Conservation (phyloP, 2,888 invertebrate genomes). For the Ochlodes sylvanus region DNA sequence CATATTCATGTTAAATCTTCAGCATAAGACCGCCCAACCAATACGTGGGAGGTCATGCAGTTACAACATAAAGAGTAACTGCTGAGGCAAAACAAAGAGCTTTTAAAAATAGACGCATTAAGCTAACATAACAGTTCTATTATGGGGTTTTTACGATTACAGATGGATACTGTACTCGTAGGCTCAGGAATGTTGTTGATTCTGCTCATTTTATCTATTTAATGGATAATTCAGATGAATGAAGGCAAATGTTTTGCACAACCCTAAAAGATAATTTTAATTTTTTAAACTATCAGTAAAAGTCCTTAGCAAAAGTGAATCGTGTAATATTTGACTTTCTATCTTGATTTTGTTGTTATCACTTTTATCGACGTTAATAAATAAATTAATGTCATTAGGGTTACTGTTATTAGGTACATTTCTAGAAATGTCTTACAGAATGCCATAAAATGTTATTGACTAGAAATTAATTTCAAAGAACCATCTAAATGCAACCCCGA, state of each 20-base stretch:
- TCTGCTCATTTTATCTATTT: background rate
- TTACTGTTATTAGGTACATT: too few species aligned
- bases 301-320: too few species aligned
- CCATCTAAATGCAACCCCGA: too few species aligned
- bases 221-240: background rate
- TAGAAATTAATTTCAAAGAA: too few species aligned
- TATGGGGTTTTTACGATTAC: slow-evolving; percentile 32
- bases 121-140: slow-evolving; percentile 32
- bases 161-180: slow-evolving; percentile 2
- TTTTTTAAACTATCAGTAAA: too few species aligned
- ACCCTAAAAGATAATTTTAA: too few species aligned
- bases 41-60: slow-evolving; percentile 22
- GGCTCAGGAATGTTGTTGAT: slow-evolving; percentile 7
- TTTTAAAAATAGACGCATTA: slow-evolving; percentile 36
- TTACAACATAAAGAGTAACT: slow-evolving; percentile 19
- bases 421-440: too few species aligned
- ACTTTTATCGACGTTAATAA: too few species aligned
- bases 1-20: slow-evolving; percentile 26
- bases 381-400: too few species aligned
- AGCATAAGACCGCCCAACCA: slow-evolving; percentile 4
- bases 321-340: too few species aligned
- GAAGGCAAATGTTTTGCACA: background rate
- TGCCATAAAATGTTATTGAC: too few species aligned
- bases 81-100: slow-evolving; percentile 32
- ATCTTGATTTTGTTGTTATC: too few species aligned